Conservation (phyloP, 2,888 invertebrate species). For the Lydus trimaculatus region DNA sequence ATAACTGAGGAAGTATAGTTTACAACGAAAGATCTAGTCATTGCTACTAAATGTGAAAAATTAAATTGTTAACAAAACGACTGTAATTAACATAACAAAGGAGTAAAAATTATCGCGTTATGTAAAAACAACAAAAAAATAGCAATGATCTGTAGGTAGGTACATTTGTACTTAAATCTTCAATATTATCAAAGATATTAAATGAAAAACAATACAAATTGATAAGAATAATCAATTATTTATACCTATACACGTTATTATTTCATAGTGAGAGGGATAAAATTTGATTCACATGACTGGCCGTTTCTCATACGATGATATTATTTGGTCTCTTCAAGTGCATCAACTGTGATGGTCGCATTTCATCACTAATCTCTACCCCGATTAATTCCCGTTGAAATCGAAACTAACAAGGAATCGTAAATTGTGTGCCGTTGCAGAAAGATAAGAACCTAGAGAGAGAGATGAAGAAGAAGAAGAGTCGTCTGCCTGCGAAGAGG, state of each 20-base stretch:
- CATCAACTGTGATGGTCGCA: constrained; percentile 33
- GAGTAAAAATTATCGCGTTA: neutral
- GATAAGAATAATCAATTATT: neutral
- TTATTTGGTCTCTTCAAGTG: constrained; percentile 29
- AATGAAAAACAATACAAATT: neutral
- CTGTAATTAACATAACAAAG: neutral
- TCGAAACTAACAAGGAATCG: constrained; percentile 47
- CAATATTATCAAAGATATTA: neutral
- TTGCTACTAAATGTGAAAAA: neutral
- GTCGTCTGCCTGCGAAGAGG: too few species aligned
- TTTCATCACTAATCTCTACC: constrained; percentile 41
- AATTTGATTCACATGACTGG: constrained; percentile 12
- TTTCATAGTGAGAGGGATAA: neutral
- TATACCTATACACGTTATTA: neutral
- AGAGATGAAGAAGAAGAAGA: too few species aligned
- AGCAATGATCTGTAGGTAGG: too few species aligned
- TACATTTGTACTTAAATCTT: neutral
- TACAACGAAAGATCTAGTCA: constrained; percentile 11
- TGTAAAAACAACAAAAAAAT: too few species aligned
- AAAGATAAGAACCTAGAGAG: constrained; percentile 50
- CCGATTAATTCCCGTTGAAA: constrained; percentile 46
- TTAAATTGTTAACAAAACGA: too few species aligned
- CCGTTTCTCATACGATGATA: constrained; percentile 8
- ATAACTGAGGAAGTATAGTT: constrained; percentile 28
- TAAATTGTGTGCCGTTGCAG: constrained; percentile 54